phyloP scores from a whole-genome alignment of 2,113 vertebrate species.

The Gasterosteus nipponicus region DNA sequence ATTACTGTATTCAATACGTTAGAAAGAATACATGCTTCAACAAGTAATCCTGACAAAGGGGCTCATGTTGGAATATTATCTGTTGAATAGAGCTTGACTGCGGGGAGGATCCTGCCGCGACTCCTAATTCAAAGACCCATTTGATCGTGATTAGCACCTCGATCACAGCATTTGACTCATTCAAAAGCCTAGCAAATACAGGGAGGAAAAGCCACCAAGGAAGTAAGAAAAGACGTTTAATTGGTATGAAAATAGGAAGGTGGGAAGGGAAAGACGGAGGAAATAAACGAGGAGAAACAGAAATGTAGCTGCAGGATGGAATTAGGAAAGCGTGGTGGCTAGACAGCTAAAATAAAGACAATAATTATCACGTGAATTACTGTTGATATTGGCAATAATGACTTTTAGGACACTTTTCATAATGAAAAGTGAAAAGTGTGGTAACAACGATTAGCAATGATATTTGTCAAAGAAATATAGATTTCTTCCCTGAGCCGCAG shows the following conservation, averaged over 20 bases:
- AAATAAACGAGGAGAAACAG: not conserved
- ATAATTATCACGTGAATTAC: constrained; percentile 36
- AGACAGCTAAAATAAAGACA: constrained; percentile 10
- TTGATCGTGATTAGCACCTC: constrained; percentile 54
- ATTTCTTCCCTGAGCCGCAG: not conserved
- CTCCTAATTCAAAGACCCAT: constrained; percentile 45
- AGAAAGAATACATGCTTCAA: constrained; percentile 49
- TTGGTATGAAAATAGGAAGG: not conserved
- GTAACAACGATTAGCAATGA: not conserved
- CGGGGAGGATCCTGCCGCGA: not conserved
- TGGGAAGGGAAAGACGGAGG: not conserved
- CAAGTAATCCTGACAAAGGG: constrained; percentile 49
- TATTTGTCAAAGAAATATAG: not conserved
- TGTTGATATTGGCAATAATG: constrained; percentile 29
- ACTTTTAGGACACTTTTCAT: constrained; percentile 45
- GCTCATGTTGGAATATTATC: constrained; percentile 36
- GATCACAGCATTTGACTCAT: constrained; percentile 10
- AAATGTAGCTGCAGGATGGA: not conserved
- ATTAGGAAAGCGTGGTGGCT: constrained; percentile 10
- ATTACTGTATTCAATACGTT: constrained; percentile 50
- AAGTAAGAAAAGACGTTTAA: constrained; percentile 17
- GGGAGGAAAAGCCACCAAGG: constrained; percentile 1
- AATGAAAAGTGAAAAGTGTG: constrained; percentile 12
- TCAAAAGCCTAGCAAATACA: constrained; percentile 23
- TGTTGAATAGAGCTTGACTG: constrained; percentile 21